Percentiles rank a stretch among this genome's conserved stretches.
phyloP scores from a whole-genome alignment of 1,140 invertebrate species.

The Drosophila eugracilis region DNA sequence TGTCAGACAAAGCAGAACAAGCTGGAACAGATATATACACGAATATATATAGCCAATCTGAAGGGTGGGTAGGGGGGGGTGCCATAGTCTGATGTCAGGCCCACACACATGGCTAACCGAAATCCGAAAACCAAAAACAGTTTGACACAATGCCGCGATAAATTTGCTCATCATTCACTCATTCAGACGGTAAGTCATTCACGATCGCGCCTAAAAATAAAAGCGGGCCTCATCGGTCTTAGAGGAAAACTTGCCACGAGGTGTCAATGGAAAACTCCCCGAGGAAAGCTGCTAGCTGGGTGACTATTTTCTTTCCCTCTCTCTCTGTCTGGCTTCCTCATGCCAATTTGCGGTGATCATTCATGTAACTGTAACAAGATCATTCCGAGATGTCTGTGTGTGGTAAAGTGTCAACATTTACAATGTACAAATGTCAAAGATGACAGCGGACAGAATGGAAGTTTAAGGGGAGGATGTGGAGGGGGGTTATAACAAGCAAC shows the following conservation, averaged over 20 bases:
- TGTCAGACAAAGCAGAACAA: slow-evolving; percentile 70
- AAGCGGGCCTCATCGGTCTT: slow-evolving; percentile 75
- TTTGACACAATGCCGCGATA: slow-evolving; percentile 82
- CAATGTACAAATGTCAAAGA: slow-evolving; percentile 81
- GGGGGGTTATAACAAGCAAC: slow-evolving; percentile 46
- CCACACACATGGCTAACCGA: slow-evolving; percentile 63
- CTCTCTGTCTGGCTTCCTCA: slow-evolving; percentile 68
- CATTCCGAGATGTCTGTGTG: slow-evolving; percentile 65
- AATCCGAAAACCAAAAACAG: slow-evolving; percentile 43
- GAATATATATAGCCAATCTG: background rate
- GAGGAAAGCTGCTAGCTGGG: slow-evolving; percentile 28
- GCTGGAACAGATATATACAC: slow-evolving; percentile 48
- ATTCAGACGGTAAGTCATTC: slow-evolving; percentile 79
- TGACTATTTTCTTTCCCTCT: slow-evolving; percentile 63
- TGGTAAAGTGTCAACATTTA: slow-evolving; percentile 84
- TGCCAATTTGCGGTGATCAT: slow-evolving; percentile 82
- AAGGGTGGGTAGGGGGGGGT: background rate
- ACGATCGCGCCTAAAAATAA: slow-evolving; percentile 75
- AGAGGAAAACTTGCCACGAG: slow-evolving; percentile 43
- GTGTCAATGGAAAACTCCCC: slow-evolving; percentile 68
- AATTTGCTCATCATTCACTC: slow-evolving; percentile 83
- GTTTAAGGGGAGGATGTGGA: background rate
- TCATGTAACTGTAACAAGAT: slow-evolving; percentile 81
- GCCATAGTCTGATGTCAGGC: slow-evolving; percentile 12
- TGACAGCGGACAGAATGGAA: slow-evolving; percentile 60